Conservation (phyloP, 2,888 invertebrate genomes). For the Drosophila tripunctata region DNA sequence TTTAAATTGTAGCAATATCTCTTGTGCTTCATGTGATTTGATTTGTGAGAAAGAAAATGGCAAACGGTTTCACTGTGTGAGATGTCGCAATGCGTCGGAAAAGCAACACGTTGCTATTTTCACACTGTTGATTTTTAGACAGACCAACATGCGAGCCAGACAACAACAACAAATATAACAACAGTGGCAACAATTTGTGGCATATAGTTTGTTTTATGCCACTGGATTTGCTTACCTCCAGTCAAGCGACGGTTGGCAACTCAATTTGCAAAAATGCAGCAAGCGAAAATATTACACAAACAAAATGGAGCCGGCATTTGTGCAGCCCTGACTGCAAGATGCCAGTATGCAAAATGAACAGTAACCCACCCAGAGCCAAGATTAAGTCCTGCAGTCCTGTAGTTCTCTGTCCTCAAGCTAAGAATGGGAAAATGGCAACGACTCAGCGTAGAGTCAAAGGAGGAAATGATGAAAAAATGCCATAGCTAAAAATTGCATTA, state of each 20-base stretch:
- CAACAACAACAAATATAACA: background rate
- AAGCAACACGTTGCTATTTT: conserved; percentile 64
- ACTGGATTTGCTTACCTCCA: conserved; percentile 43
- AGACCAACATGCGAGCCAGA: background rate
- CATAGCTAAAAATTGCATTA: conserved; percentile 72
- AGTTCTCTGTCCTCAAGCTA: background rate
- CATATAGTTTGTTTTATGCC: conserved; percentile 66
- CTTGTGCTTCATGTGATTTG: too few species aligned
- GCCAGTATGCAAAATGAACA: conserved; percentile 32
- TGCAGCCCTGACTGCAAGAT: conserved; percentile 1
- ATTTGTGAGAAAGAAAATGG: too few species aligned
- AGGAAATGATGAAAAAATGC: conserved; percentile 52
- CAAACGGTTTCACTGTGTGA: too few species aligned
- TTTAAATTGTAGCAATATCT: too few species aligned
- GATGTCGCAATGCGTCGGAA: conserved; percentile 33
- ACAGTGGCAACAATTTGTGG: conserved; percentile 27
- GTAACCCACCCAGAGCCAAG: conserved; percentile 13
- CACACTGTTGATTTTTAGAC: conserved; percentile 6
- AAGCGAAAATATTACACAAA: conserved; percentile 48
- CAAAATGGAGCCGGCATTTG: conserved; percentile 30
- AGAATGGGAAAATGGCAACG: background rate
- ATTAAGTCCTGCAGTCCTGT: conserved; percentile 5
- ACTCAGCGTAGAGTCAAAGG: conserved; percentile 16
- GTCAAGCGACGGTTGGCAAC: conserved; percentile 31
- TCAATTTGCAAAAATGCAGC: conserved; percentile 48